Evolutionary conservation across 2,888 invertebrate species (phyloP).

Genomic region (Latheticus oryzae): DNA sequence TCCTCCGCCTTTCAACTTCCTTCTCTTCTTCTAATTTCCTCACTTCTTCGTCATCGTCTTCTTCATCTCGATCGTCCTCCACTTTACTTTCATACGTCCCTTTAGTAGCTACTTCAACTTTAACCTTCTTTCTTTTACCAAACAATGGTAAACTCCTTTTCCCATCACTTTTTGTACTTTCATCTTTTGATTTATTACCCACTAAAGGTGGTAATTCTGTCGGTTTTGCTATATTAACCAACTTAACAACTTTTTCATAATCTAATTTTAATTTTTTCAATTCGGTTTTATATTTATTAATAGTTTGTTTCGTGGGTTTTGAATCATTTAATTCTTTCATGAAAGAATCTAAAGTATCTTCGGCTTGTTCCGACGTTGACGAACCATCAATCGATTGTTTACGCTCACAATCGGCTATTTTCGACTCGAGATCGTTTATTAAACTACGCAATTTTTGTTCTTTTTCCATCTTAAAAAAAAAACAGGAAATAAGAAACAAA

Average conservation of each 20-base stretch:
- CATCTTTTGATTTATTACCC: constrained; percentile 48
- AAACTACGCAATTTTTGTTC: constrained; percentile 66
- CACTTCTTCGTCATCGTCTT: constrained; percentile 69
- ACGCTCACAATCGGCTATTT: constrained; percentile 59
- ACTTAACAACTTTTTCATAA: constrained; percentile 73
- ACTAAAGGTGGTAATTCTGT: constrained; percentile 70
- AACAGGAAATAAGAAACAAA: neutral
- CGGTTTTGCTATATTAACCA: constrained; percentile 82
- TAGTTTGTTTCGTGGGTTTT: constrained; percentile 68
- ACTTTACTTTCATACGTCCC: constrained; percentile 20
- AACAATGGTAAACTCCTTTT: constrained; percentile 62
- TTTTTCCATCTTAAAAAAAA: constrained; percentile 73
- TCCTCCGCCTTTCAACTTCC: constrained; percentile 47
- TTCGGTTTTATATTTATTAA: constrained; percentile 77
- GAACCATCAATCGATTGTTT: neutral
- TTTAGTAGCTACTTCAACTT: constrained; percentile 65
- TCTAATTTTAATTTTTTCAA: constrained; percentile 78
- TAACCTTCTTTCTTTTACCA: constrained; percentile 69
- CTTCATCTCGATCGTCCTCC: constrained; percentile 46
- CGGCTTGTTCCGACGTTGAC: constrained; percentile 66
- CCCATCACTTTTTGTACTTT: constrained; percentile 38
- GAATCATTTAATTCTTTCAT: constrained; percentile 75
- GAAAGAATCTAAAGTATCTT: constrained; percentile 86
- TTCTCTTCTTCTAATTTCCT: constrained; percentile 58
- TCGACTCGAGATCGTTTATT: constrained; percentile 72